phyloP scores from a whole-genome alignment of 2,888 invertebrate genomes.

The Ichneumoninae sp. region DNA sequence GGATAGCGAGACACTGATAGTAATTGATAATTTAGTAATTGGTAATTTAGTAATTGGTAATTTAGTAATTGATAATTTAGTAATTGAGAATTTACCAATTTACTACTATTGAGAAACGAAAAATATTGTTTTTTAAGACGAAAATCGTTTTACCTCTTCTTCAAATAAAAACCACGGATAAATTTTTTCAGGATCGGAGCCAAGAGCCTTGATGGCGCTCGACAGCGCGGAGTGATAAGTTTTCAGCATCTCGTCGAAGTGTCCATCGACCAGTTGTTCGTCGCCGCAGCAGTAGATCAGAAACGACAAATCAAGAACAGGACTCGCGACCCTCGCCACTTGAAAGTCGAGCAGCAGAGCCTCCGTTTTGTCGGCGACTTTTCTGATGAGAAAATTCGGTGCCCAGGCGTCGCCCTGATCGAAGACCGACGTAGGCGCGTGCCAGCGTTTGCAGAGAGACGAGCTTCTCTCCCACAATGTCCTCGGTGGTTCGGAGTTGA shows the following conservation, averaged over 20 bases:
- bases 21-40: too few species aligned
- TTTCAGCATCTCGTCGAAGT: conserved; percentile 87
- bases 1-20: too few species aligned
- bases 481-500: conserved; percentile 86
- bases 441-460: conserved; percentile 74
- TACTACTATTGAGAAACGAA: not conserved
- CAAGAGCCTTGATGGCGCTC: conserved; percentile 86
- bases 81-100: too few species aligned
- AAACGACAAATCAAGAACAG: conserved; percentile 87
- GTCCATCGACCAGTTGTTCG: conserved; percentile 85
- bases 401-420: conserved; percentile 91
- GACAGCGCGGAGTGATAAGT: conserved; percentile 87
- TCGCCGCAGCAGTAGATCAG: conserved; percentile 88
- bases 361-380: conserved; percentile 76
- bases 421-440: conserved; percentile 85
- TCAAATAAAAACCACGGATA: conserved; percentile 86
- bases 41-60: too few species aligned
- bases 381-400: conserved; percentile 89
- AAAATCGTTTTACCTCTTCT: conserved; percentile 82
- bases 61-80: too few species aligned
- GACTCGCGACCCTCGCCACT: conserved; percentile 86
- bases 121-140: not conserved
- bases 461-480: conserved; percentile 84
- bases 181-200: conserved; percentile 86
- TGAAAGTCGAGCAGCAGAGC: conserved; percentile 90